Evolutionary conservation across 2,113 vertebrate species (phyloP).

Genomic region (Falco punctatus): DNA sequence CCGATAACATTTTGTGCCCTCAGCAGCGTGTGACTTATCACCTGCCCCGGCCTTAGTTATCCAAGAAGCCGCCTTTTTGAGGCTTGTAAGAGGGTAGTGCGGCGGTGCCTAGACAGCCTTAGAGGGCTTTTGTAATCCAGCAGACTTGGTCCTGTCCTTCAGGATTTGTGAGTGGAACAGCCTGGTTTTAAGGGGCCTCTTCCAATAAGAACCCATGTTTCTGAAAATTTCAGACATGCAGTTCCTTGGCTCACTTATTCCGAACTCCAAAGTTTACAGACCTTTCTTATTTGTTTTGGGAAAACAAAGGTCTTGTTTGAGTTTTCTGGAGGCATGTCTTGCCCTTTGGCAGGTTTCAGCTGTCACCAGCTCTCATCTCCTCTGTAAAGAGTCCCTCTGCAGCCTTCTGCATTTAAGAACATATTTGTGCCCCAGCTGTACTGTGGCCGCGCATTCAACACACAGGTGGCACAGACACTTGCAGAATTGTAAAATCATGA

Average conservation of each 20-base stretch:
- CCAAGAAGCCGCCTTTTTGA: background rate
- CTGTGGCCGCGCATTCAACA: fast-evolving
- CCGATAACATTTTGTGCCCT: background rate
- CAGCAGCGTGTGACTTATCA: background rate
- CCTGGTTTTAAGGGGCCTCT: background rate
- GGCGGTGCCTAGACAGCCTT: background rate
- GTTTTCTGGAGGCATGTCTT: background rate
- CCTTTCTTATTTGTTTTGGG: background rate
- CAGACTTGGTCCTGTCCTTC: background rate
- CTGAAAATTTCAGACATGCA: background rate
- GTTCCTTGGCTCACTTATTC: background rate
- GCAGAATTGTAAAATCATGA: background rate
- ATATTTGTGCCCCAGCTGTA: background rate
- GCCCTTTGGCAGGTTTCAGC: background rate
- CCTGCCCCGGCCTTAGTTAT: background rate
- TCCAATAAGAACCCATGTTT: background rate
- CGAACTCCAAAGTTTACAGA: background rate
- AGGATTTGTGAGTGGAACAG: background rate
- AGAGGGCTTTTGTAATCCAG: background rate
- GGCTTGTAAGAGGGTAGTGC: background rate
- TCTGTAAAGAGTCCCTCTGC: background rate
- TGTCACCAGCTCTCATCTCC: background rate
- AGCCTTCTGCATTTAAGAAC: background rate
- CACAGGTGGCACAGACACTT: background rate
- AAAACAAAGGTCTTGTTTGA: background rate